Evolutionary conservation across 2,797 vertebrate species (phyloP).

Genomic region (Pteronotus mesoamericanus): DNA sequence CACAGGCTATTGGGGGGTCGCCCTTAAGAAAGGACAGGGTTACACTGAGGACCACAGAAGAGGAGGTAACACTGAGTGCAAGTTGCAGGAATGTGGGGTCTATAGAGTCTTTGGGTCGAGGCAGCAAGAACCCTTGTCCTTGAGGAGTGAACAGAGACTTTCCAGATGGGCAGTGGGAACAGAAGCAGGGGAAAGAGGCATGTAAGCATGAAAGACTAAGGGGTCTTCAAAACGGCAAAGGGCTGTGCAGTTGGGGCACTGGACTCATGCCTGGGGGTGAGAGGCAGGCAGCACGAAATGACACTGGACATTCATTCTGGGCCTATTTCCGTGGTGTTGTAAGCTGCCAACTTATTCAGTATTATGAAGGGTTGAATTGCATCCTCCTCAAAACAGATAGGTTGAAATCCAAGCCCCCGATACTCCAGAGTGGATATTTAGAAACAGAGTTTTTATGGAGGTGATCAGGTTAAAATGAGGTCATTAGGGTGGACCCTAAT

Average conservation of each 20-base stretch:
- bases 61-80: fast-evolving
- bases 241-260: fast-evolving
- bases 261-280: too few relatives aligned
- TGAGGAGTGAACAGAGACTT: not conserved
- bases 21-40: fast-evolving
- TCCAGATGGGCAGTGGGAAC: fast-evolving
- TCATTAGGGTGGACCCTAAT: too few relatives aligned
- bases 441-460: not conserved
- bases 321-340: not conserved
- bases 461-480: not conserved
- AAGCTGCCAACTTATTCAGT: not conserved
- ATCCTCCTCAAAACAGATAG: not conserved
- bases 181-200: not conserved
- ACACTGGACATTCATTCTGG: not conserved
- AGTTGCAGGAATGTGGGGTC: fast-evolving
- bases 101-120: not conserved
- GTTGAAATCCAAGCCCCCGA: not conserved
- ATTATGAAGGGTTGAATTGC: not conserved
- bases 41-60: not conserved
- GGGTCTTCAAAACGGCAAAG: not conserved
- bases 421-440: not conserved
- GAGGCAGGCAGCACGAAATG: not conserved
- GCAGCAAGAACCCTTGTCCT: not conserved
- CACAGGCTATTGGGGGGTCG: fast-evolving
- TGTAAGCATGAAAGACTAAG: not conserved